A percentile compares a stretch with the other conserved stretches of the same genome.
Evolutionary conservation across 2,113 vertebrate species (phyloP).

Genomic region (Zapornia atra): DNA sequence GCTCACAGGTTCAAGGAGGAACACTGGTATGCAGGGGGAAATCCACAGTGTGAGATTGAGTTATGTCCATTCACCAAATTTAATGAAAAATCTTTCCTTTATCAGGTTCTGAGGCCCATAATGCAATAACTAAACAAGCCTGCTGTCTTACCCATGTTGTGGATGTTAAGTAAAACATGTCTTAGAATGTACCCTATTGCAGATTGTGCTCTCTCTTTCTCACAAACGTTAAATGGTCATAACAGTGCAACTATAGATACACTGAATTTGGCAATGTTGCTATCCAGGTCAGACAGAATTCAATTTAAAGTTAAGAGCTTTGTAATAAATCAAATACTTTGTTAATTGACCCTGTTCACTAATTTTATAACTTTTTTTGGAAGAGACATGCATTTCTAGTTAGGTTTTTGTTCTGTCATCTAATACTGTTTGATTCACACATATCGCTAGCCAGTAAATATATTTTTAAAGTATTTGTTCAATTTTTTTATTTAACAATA

Average conservation of each 20-base stretch:
- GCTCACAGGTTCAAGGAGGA: not conserved
- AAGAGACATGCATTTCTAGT: not conserved
- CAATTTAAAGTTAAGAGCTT: slow-evolving; percentile 22
- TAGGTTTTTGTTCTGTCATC: not conserved
- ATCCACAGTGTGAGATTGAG: not conserved
- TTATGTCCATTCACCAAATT: not conserved
- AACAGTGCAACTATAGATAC: not conserved
- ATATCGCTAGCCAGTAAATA: not conserved
- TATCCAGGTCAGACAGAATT: slow-evolving; percentile 13
- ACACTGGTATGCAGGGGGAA: not conserved
- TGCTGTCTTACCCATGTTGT: not conserved
- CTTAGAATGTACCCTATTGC: not conserved
- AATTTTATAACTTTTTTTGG: slow-evolving; percentile 33
- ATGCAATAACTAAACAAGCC: not conserved
- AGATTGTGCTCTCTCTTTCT: not conserved
- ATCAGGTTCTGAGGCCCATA: not conserved
- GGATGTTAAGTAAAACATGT: not conserved
- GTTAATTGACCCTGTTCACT: slow-evolving; percentile 4
- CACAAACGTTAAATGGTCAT: not conserved
- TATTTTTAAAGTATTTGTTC: not conserved
- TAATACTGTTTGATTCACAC: slow-evolving; percentile 3
- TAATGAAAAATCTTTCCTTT: not conserved
- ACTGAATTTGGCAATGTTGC: not conserved
- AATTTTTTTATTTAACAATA: not conserved
- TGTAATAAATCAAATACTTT: not conserved